Conservation (phyloP, 2,888 invertebrate species). For the Synanthedon myopaeformis region DNA sequence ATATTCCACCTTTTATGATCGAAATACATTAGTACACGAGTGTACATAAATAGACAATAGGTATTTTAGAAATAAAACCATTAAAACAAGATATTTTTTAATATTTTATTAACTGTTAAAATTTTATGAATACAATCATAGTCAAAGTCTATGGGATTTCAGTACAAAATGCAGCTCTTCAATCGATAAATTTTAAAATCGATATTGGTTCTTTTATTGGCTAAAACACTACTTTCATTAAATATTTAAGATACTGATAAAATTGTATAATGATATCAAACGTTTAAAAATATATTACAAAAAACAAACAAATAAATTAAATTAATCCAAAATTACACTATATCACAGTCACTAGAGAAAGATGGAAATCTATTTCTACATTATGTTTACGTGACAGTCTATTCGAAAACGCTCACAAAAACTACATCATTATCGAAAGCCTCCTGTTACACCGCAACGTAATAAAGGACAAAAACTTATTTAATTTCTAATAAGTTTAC, state of each 20-base stretch:
- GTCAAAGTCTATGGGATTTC: slow-evolving; percentile 10
- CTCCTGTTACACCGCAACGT: slow-evolving; percentile 3
- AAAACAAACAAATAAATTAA: slow-evolving; percentile 40
- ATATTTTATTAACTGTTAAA: slow-evolving; percentile 32
- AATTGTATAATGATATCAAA: slow-evolving; percentile 69
- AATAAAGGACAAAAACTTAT: slow-evolving; percentile 1
- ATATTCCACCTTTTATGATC: too few species aligned
- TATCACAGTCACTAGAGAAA: slow-evolving; percentile 69
- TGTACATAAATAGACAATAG: too few species aligned
- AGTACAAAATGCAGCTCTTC: slow-evolving; percentile 35
- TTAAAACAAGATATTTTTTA: slow-evolving; percentile 26
- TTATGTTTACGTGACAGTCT: slow-evolving; percentile 51
- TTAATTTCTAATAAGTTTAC: too few species aligned
- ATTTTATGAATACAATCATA: neutral
- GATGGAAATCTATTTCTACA: slow-evolving; percentile 48
- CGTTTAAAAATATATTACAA: slow-evolving; percentile 48
- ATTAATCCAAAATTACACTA: slow-evolving; percentile 60
- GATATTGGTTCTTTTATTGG: slow-evolving; percentile 16
- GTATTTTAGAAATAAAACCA: slow-evolving; percentile 16
- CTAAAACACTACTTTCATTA: slow-evolving; percentile 41
- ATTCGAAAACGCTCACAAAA: slow-evolving; percentile 48
- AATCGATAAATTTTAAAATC: slow-evolving; percentile 14
- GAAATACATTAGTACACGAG: too few species aligned
- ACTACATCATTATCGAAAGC: slow-evolving; percentile 20
- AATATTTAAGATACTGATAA: slow-evolving; percentile 40